Conservation (phyloP, 2,888 invertebrate genomes). For the Dione juno region DNA sequence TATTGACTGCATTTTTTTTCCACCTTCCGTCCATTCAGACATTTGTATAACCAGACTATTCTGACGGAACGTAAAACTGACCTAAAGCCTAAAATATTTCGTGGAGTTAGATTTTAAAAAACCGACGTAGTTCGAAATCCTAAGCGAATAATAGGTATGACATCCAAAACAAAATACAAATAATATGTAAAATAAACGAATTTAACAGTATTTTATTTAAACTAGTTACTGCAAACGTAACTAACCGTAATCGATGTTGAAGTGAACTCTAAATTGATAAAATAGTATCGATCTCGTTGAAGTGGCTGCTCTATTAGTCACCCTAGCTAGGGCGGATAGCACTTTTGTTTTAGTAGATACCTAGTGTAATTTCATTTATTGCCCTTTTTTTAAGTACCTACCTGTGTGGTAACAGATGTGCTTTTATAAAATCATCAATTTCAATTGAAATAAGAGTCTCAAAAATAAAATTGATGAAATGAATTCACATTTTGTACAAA, state of each 20-base stretch:
- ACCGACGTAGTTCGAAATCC: too few relatives aligned
- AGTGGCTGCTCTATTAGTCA: conserved; percentile 72
- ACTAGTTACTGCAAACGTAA: conserved; percentile 12
- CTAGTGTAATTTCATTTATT: conserved; percentile 23
- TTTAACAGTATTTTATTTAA: background rate
- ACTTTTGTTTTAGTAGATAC: conserved; percentile 62
- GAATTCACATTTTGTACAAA: background rate
- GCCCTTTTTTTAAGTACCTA: conserved; percentile 13
- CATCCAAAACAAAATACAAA: too few relatives aligned
- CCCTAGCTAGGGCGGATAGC: conserved; percentile 63
- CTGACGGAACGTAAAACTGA: too few relatives aligned
- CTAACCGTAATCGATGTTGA: conserved; percentile 33
- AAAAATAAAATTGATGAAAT: background rate
- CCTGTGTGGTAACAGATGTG: background rate
- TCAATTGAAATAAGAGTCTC: background rate
- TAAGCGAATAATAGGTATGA: too few relatives aligned
- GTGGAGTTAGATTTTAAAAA: too few relatives aligned
- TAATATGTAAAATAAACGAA: background rate
- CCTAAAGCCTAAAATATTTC: too few relatives aligned
- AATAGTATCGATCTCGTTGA: conserved; percentile 66
- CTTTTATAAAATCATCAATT: conserved; percentile 3
- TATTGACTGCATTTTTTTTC: too few relatives aligned
- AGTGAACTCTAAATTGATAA: conserved; percentile 60
- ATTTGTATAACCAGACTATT: too few relatives aligned
- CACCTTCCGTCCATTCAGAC: too few relatives aligned